phyloP scores from a whole-genome alignment of 2,888 invertebrate genomes.

The Leptarthrus brevirostris region DNA sequence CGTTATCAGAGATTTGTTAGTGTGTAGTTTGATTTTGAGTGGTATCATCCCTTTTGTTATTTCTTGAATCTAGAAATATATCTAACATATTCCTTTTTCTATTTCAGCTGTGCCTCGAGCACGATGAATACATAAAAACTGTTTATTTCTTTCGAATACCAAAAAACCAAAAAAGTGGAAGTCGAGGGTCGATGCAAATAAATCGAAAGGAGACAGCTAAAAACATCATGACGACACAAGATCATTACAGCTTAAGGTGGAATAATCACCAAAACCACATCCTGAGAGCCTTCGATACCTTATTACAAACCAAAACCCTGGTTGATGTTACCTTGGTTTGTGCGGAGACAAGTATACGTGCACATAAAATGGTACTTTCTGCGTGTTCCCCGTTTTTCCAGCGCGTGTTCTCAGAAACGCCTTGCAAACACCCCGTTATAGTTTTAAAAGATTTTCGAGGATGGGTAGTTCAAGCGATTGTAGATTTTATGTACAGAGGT shows the following conservation, averaged over 20 bases:
- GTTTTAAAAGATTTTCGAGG: conserved; percentile 90
- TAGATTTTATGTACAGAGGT: conserved; percentile 94
- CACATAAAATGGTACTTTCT: conserved; percentile 91
- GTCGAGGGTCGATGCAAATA: conserved; percentile 22
- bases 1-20: conserved; percentile 29
- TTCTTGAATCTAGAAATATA: not conserved
- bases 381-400: conserved; percentile 91
- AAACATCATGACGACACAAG: conserved; percentile 70
- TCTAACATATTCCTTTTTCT: conserved; percentile 9
- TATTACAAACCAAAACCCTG: conserved; percentile 85
- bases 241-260: conserved; percentile 93
- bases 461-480: conserved; percentile 89
- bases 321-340: conserved; percentile 93
- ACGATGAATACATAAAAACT: conserved; percentile 28
- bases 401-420: conserved; percentile 88
- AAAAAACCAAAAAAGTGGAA: not conserved
- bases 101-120: conserved; percentile 25
- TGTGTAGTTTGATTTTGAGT: conserved; percentile 29
- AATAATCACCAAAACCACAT: conserved; percentile 93
- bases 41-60: not conserved
- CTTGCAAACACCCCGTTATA: conserved; percentile 93
- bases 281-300: conserved; percentile 87
- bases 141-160: not conserved
- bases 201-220: conserved; percentile 43
- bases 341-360: conserved; percentile 84